These are phyloP conservation scores for Phrynocephalus versicolor DNA, from an alignment of 2,113 vertebrate species.

Conservation along the genomic window DNA sequence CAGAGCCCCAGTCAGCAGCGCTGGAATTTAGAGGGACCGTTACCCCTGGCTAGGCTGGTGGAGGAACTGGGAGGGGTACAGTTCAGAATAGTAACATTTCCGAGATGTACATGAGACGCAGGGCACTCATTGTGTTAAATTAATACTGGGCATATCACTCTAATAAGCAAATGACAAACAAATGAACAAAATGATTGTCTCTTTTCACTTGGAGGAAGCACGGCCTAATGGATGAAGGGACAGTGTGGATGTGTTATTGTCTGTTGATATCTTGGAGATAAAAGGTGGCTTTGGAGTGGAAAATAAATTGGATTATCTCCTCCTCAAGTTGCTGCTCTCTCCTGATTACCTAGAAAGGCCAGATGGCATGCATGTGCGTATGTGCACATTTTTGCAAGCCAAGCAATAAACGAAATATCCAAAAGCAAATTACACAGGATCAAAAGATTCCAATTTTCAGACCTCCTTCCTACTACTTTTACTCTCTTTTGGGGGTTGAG, in stretches of 20 bases:
- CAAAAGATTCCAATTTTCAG: neutral
- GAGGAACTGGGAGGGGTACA: no score
- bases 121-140: neutral
- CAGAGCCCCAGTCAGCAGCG: no score
- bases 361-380: neutral
- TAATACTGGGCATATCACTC: neutral
- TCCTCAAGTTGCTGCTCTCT: neutral
- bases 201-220: neutral
- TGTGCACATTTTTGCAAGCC: slow-evolving; percentile 8
- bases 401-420: slow-evolving; percentile 17
- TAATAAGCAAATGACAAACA: neutral
- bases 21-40: no score
- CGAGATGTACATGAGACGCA: neutral
- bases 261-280: neutral
- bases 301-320: neutral
- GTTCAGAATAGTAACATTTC: no score
- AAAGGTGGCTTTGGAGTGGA: neutral
- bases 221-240: neutral
- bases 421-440: neutral
- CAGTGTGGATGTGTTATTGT: neutral
- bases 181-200: neutral
- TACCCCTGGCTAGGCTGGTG: no score
- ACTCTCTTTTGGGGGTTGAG: neutral
- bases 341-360: neutral
- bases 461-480: neutral